Percentiles rank a stretch among this genome's conserved stretches.
Conservation (phyloP, 2,797 vertebrate species). For the Epinephelus coioides region DNA sequence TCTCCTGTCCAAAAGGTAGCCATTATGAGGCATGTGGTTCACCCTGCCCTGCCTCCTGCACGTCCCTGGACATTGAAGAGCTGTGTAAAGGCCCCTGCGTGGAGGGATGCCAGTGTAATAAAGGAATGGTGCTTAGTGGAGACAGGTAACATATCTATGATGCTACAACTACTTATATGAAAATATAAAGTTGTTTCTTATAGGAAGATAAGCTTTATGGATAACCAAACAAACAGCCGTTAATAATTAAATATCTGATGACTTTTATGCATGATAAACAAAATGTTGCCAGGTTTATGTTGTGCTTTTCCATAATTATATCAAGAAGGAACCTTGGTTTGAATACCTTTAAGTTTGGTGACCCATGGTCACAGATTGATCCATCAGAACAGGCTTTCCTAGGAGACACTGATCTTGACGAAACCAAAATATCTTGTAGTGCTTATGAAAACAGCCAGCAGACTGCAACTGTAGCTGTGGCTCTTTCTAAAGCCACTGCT, state of each 20-base stretch:
- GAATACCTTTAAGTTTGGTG: too few relatives aligned
- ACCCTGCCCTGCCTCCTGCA: constrained; percentile 40
- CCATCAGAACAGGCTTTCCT: not conserved
- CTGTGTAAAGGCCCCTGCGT: constrained; percentile 32
- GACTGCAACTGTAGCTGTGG: too few relatives aligned
- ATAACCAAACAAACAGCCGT: not conserved
- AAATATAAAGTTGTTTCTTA: not conserved
- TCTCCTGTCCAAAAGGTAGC: constrained; percentile 25
- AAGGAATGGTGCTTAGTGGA: constrained; percentile 38
- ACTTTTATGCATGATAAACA: not conserved
- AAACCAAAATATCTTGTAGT: not conserved
- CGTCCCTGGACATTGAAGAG: not conserved
- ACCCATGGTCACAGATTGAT: too few relatives aligned
- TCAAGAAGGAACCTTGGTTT: too few relatives aligned
- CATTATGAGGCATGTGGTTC: constrained; percentile 50
- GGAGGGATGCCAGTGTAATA: constrained; percentile 46
- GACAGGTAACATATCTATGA: constrained; percentile 34
- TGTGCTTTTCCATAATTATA: not conserved
- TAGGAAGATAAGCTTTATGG: not conserved
- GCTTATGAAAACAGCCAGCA: not conserved
- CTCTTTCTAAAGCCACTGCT: too few relatives aligned
- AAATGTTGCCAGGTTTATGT: not conserved
- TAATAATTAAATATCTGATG: not conserved
- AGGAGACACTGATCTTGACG: not conserved
- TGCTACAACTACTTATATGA: not conserved